A percentile compares a stretch with the other conserved stretches of the same genome.
These are phyloP conservation scores for Podotricha telesiphe DNA, from an alignment of 2,888 invertebrate genomes.

Conservation along the genomic window DNA sequence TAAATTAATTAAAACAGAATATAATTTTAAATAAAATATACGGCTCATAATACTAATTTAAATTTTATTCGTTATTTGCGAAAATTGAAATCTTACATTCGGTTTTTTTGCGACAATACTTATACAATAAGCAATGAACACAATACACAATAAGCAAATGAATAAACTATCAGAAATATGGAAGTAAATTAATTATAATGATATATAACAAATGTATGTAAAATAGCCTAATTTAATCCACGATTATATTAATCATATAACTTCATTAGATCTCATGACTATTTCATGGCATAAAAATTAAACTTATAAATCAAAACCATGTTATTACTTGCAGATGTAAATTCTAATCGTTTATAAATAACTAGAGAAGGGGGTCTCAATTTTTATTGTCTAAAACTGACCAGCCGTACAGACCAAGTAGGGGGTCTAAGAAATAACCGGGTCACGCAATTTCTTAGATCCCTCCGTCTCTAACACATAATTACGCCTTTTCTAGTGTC, in stretches of 20 bases:
- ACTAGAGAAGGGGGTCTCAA: conserved; percentile 65
- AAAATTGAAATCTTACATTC: conserved; percentile 3
- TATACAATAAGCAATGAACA: background rate
- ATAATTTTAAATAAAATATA: too few relatives aligned
- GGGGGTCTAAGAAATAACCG: conserved; percentile 71
- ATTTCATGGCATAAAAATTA: conserved; percentile 34
- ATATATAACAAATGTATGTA: too few relatives aligned
- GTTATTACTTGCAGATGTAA: conserved; percentile 51
- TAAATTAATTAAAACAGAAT: background rate
- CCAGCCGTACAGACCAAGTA: conserved; percentile 70
- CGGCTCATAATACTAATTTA: background rate
- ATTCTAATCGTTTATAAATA: conserved; percentile 59
- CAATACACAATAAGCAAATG: background rate
- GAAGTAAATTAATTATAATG: too few relatives aligned
- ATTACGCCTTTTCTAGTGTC: conserved; percentile 77
- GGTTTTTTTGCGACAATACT: background rate
- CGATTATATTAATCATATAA: background rate
- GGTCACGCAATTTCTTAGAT: conserved; percentile 78
- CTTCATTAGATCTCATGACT: background rate
- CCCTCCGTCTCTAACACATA: conserved; percentile 66
- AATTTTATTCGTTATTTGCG: background rate
- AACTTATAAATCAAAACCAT: conserved; percentile 40
- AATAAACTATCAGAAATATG: too few relatives aligned
- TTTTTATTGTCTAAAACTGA: conserved; percentile 78
- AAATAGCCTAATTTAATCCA: too few relatives aligned